phyloP scores from a whole-genome alignment of 2,797 vertebrate genomes.

The Gallinago stenura region DNA sequence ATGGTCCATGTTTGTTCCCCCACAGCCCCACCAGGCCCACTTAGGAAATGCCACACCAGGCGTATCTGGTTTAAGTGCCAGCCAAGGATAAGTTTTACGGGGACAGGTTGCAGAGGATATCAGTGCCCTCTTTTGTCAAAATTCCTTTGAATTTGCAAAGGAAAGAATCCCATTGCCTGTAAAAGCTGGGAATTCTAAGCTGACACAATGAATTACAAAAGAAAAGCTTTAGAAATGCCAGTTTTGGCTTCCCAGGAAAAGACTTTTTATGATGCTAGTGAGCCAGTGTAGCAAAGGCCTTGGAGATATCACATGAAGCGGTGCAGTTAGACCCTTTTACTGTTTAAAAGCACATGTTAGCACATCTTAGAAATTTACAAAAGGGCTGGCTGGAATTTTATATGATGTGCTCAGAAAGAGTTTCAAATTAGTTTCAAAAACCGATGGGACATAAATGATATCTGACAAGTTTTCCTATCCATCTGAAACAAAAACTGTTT shows the following conservation, averaged over 20 bases:
- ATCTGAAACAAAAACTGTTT: background rate
- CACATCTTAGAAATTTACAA: constrained; percentile 4
- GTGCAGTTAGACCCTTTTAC: background rate
- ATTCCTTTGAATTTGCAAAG: background rate
- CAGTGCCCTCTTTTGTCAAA: background rate
- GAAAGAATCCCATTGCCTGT: background rate
- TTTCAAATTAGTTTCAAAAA: constrained; percentile 27
- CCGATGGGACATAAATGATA: background rate
- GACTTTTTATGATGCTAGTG: background rate
- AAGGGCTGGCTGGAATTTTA: constrained; percentile 38
- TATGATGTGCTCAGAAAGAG: background rate
- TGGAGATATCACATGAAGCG: background rate
- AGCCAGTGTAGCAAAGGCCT: background rate
- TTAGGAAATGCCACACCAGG: background rate
- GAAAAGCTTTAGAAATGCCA: background rate
- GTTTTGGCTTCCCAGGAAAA: background rate
- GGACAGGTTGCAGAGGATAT: background rate
- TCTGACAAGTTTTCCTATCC: too few species aligned
- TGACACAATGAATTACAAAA: background rate
- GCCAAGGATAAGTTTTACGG: background rate
- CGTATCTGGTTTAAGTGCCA: background rate
- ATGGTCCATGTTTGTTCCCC: background rate
- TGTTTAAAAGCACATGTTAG: background rate
- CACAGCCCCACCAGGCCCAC: background rate
- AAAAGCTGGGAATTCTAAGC: background rate